Conservation (phyloP, 2,888 invertebrate species). For the Amphiduros pacificus region DNA sequence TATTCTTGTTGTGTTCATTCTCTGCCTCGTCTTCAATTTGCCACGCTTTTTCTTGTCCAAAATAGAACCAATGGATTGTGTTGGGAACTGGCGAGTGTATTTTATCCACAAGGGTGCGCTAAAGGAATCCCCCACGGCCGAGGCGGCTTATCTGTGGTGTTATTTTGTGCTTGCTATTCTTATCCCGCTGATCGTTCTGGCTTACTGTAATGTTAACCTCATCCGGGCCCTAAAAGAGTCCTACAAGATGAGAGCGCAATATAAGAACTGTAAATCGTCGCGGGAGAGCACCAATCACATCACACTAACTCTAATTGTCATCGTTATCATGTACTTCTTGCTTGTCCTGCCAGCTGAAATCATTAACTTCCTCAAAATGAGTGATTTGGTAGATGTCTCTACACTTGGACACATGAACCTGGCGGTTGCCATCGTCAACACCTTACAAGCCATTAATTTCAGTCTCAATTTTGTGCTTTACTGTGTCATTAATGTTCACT, state of each 20-base stretch:
- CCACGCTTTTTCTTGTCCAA: conserved; percentile 25
- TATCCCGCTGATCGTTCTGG: conserved; percentile 46
- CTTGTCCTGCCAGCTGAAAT: conserved; percentile 53
- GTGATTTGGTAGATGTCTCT: conserved; percentile 18
- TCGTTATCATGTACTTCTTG: conserved; percentile 50
- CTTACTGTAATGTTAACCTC: conserved; percentile 51
- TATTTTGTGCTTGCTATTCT: conserved; percentile 52
- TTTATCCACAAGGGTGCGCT: conserved; percentile 17
- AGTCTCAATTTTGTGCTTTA: conserved; percentile 38
- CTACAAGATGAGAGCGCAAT: conserved; percentile 38
- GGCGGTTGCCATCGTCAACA: conserved; percentile 22
- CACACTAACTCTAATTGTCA: conserved; percentile 54
- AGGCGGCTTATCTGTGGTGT: conserved; percentile 25
- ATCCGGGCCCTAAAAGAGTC: conserved; percentile 35
- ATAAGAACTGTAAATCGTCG: conserved; percentile 31
- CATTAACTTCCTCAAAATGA: conserved; percentile 40
- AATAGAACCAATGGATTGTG: conserved; percentile 19
- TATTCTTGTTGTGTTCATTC: conserved; percentile 33
- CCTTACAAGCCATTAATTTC: conserved; percentile 33
- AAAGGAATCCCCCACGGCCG: conserved; percentile 1
- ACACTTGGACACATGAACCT: conserved; percentile 16
- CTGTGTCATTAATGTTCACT: conserved; percentile 30
- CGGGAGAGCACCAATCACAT: conserved; percentile 30
- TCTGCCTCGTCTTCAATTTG: conserved; percentile 26
- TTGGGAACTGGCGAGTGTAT: conserved; percentile 9